phyloP scores from a whole-genome alignment of 53 echinoderm and acorn worm species.

The Luidia sarsii region DNA sequence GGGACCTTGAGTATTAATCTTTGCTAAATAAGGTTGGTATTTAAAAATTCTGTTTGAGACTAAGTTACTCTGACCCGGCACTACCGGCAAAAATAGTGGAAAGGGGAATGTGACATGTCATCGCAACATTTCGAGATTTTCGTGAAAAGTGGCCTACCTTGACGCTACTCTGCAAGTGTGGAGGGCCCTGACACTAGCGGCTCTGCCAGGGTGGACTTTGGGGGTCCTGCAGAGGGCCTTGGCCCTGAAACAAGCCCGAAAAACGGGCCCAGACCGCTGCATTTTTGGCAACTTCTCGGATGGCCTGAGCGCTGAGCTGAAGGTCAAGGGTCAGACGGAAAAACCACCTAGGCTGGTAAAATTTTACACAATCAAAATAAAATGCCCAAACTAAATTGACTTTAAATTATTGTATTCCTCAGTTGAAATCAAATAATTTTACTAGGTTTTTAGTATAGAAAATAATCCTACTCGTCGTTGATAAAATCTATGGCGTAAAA shows the following conservation, averaged over 20 bases:
- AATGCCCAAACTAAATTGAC: too few species aligned
- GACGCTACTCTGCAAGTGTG: constrained; percentile 37
- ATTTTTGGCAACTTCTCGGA: constrained; percentile 32
- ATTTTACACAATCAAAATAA: too few species aligned
- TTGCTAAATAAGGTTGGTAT: too few species aligned
- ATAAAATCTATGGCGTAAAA: too few species aligned
- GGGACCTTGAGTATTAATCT: too few species aligned
- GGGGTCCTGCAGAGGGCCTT: constrained; percentile 32
- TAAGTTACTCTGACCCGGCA: neutral
- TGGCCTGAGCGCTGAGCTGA: neutral
- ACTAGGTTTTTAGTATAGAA: too few species aligned
- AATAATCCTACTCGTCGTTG: too few species aligned
- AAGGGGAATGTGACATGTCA: neutral
- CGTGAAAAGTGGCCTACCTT: constrained; percentile 2
- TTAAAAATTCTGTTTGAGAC: too few species aligned
- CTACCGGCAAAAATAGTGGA: neutral
- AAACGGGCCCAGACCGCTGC: constrained; percentile 48
- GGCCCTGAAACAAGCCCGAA: constrained; percentile 54
- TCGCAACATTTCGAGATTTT: neutral
- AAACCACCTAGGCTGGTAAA: too few species aligned
- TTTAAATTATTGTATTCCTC: too few species aligned
- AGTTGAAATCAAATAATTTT: too few species aligned
- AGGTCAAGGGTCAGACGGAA: too few species aligned
- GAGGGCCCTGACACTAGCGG: constrained; percentile 19
- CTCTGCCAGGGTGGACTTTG: constrained; percentile 37